Conservation (phyloP, 2,113 vertebrate species). For the Chauna torquata region DNA sequence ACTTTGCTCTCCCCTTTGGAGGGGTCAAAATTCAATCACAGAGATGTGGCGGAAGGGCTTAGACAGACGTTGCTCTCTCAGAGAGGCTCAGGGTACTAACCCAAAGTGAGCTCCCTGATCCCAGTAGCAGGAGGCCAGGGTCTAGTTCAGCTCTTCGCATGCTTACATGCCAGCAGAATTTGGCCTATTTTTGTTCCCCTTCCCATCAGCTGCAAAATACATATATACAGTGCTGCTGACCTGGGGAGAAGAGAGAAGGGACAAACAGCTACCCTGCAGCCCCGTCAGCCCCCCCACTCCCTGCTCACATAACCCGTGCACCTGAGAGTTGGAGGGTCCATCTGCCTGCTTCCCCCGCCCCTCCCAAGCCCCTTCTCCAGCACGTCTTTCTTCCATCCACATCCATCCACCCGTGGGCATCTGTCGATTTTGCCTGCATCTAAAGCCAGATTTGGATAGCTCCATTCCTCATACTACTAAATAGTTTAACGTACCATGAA, state of each 20-base stretch:
- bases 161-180: background rate
- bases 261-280: background rate
- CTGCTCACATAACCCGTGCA: background rate
- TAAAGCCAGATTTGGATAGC: background rate
- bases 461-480: background rate
- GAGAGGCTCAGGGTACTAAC: background rate
- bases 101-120: background rate
- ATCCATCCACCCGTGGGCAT: background rate
- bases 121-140: background rate
- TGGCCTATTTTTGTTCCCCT: background rate
- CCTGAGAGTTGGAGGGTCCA: background rate
- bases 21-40: background rate
- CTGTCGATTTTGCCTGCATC: background rate
- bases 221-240: background rate
- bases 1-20: background rate
- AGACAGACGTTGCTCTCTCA: background rate
- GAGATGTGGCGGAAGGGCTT: background rate
- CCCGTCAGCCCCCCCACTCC: too few species aligned
- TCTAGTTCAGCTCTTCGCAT: background rate
- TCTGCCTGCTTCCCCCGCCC: background rate
- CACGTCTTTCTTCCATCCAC: background rate
- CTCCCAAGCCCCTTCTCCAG: background rate
- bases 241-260: background rate
- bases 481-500: background rate
- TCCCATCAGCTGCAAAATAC: background rate